Conservation (phyloP, 2,113 vertebrate genomes). For the Circaetus gallicus region DNA sequence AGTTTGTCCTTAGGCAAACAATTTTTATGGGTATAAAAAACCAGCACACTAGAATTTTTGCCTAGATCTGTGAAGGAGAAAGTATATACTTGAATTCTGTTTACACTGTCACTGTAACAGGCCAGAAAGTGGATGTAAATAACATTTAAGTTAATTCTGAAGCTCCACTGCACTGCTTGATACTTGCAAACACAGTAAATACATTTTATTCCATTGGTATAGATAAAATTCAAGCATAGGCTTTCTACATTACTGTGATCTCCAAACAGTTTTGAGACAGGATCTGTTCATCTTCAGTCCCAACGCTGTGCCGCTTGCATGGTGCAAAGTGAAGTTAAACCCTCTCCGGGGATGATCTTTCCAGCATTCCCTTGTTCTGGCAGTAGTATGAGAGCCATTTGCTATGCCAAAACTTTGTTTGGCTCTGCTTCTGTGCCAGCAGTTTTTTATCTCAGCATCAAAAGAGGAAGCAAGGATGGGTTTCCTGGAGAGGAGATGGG, state of each 20-base stretch:
- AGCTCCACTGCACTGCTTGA: not conserved
- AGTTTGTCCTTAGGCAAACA: not conserved
- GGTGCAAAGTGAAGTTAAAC: not conserved
- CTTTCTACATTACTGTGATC: not conserved
- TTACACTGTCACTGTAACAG: not conserved
- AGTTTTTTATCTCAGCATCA: constrained; percentile 7
- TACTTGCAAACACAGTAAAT: not conserved
- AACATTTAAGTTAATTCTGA: not conserved
- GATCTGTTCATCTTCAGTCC: constrained; percentile 49
- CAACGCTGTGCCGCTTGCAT: not conserved
- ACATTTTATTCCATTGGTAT: not conserved
- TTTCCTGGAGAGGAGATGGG: not conserved
- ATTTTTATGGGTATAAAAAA: not conserved
- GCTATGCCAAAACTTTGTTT: constrained; percentile 1
- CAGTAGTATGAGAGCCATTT: not conserved
- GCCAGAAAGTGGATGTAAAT: not conserved
- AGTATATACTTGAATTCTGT: not conserved
- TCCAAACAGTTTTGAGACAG: not conserved
- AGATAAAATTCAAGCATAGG: not conserved
- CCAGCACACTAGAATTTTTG: not conserved
- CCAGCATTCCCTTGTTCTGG: constrained; percentile 31
- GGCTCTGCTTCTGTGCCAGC: constrained; percentile 24
- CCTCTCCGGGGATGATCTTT: not conserved
- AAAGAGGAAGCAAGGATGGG: not conserved
- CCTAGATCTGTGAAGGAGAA: not conserved